These are phyloP conservation scores for Melolontha melolontha DNA, from an alignment of 2,888 invertebrate species.

Conservation along the genomic window DNA sequence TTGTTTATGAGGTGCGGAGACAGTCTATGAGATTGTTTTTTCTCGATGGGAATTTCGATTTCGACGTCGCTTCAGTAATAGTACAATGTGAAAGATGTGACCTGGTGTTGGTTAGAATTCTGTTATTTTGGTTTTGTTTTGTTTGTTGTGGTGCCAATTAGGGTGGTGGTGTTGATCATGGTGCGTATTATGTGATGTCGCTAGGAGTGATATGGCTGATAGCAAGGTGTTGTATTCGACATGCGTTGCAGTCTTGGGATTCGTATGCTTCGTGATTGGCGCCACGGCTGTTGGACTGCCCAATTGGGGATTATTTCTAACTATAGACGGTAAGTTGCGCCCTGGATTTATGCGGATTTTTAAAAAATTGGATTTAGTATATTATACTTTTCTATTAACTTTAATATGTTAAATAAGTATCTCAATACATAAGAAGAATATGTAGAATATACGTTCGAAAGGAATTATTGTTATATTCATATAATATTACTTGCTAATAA, in stretches of 20 bases:
- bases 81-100: neutral
- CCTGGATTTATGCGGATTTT: neutral
- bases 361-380: no score
- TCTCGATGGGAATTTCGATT: no score
- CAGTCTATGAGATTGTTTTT: no score
- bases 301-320: slow-evolving; percentile 88
- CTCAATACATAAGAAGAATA: no score
- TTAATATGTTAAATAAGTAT: no score
- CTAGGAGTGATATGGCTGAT: slow-evolving; percentile 69
- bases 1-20: neutral
- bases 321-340: slow-evolving; percentile 40
- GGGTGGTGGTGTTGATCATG: slow-evolving; percentile 14
- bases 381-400: no score
- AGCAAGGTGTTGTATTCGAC: slow-evolving; percentile 77
- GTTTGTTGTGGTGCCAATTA: slow-evolving; percentile 6
- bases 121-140: slow-evolving; percentile 6
- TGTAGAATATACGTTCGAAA: no score
- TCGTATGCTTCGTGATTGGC: slow-evolving; percentile 84
- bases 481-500: no score
- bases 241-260: slow-evolving; percentile 77
- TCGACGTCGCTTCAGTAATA: no score
- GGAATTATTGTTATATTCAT: no score
- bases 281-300: slow-evolving; percentile 87
- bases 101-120: slow-evolving; percentile 2
- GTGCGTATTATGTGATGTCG: slow-evolving; percentile 52